These are phyloP conservation scores for Brachyhypopomus occidentalis DNA, from an alignment of 2,113 vertebrate genomes.

Conservation along the genomic window DNA sequence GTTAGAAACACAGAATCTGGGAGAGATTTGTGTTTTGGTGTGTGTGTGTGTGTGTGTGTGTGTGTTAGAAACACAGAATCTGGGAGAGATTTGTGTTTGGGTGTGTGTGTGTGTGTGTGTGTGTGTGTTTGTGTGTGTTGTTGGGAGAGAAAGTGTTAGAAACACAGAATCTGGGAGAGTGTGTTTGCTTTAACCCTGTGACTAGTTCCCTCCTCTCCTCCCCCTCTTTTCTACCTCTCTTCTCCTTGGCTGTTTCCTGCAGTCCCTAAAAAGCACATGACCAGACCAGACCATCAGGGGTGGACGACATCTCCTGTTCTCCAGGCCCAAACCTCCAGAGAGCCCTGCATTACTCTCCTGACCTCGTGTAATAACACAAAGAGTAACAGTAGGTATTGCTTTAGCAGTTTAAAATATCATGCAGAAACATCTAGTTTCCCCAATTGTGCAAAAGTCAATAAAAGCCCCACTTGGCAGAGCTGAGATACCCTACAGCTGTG, in stretches of 20 bases:
- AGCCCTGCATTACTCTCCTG: no score
- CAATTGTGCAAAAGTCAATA: no score
- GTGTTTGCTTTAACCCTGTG: constrained; percentile 63
- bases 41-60: constrained; percentile 39
- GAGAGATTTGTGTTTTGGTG: no score
- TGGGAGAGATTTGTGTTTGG: constrained; percentile 43
- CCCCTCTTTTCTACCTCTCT: constrained; percentile 43
- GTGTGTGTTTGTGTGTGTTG: constrained; percentile 15
- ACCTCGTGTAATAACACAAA: no score
- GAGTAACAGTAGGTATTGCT: not conserved
- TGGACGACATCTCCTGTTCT: not conserved
- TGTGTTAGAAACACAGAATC: constrained; percentile 15
- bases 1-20: constrained; percentile 17
- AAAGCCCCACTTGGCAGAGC: no score
- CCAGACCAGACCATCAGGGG: constrained; percentile 37
- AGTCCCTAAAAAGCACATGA: constrained; percentile 52
- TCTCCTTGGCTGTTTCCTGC: constrained; percentile 57
- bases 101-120: constrained; percentile 57
- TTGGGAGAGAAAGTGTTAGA: constrained; percentile 13
- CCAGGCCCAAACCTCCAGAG: no score
- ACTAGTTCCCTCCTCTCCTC: constrained; percentile 64
- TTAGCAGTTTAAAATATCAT: not conserved
- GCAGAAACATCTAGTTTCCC: no score
- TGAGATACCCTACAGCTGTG: no score
- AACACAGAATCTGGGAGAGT: constrained; percentile 4